Evolutionary conservation across 92 coral and sea anemone genomes (phyloP), one percentile per base, ranked within the genome.

Genomic region (Porites cylindrica): DNA sequence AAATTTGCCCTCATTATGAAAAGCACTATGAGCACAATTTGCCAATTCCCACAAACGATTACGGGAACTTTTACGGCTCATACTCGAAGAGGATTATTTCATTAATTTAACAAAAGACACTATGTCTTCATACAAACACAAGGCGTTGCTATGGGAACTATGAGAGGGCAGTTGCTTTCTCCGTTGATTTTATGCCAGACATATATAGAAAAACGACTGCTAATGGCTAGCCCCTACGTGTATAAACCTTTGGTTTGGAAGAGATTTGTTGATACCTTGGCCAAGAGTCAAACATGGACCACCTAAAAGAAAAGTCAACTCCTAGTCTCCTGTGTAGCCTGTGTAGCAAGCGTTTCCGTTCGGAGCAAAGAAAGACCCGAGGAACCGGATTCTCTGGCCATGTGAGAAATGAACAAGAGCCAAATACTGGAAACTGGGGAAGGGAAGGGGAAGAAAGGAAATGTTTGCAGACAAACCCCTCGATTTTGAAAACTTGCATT

Each of bases 111-210:
- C 18, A 63, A 51, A 51, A 73, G 29, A 19, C 56, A 73, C 14
- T 23, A 23, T 23, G 24, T 23, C 24, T 51, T 51, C 61, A 6
- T 17, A 73, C 61, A 73, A 73, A 51, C 61, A 43, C 78, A 51
- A 16, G 17, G 78, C 62, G 21, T 73, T 11, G 78, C 78, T 73
- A 73, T 73, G 78, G 78, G 78, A 73, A 73, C 78, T 73, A 73
- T 23, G 24, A 73, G 20, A 19, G 21, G 64, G 78, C 63, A 18
- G 63, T 18, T 16, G 12, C 61, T 73, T 73, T 73, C 52, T 21
- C 66, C 2, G 63, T 52, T 6, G 20, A 51, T 11, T 73, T 51
- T 17, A 20, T 73, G 78, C 64, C 63, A n/a, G 78, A 73, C 61
- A 14, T n/a, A n/a, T n/a, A n/a, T 51, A 7, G 26, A 73, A 51